These are phyloP conservation scores for Sebastes minor DNA, from an alignment of 2,797 vertebrate species.

Conservation along the genomic window DNA sequence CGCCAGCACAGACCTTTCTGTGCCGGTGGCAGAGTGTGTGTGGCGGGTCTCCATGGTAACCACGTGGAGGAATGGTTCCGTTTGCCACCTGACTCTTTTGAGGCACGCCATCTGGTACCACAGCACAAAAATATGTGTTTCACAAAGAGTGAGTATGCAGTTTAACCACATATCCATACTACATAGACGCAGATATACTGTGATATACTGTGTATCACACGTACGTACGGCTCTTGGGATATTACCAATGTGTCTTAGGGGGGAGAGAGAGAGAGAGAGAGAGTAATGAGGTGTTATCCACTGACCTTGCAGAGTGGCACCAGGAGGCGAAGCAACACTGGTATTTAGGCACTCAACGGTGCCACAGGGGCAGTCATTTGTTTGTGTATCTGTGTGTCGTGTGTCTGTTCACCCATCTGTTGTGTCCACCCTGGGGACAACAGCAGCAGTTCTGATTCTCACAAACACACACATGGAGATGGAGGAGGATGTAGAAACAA, in stretches of 20 bases:
- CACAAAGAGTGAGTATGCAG: neutral
- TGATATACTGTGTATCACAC: neutral
- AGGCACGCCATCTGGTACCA: constrained; percentile 48
- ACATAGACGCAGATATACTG: neutral
- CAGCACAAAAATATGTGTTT: constrained; percentile 7
- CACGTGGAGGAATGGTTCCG: constrained; percentile 23
- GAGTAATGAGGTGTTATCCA: constrained; percentile 26
- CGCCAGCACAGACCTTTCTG: neutral
- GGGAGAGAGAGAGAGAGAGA: neutral
- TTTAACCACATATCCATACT: constrained; percentile 4
- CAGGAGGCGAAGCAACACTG: constrained; percentile 38
- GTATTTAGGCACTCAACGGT: constrained; percentile 56
- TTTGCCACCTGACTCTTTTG: constrained; percentile 50
- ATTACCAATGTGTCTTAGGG: neutral
- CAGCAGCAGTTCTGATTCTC: constrained; percentile 31
- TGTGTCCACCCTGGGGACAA: constrained; percentile 40
- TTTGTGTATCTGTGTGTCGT: constrained; percentile 20
- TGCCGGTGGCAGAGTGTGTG: neutral
- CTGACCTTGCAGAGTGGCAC: constrained; percentile 59
- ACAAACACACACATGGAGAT: neutral
- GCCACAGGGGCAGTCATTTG: constrained; percentile 55
- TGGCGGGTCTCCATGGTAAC: constrained; percentile 43
- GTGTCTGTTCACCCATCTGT: constrained; percentile 54
- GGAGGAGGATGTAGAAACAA: constrained; percentile 2
- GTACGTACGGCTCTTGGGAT: neutral